These are phyloP conservation scores for Goniozus legneri DNA, from an alignment of 1,140 invertebrate genomes.

Conservation along the genomic window DNA sequence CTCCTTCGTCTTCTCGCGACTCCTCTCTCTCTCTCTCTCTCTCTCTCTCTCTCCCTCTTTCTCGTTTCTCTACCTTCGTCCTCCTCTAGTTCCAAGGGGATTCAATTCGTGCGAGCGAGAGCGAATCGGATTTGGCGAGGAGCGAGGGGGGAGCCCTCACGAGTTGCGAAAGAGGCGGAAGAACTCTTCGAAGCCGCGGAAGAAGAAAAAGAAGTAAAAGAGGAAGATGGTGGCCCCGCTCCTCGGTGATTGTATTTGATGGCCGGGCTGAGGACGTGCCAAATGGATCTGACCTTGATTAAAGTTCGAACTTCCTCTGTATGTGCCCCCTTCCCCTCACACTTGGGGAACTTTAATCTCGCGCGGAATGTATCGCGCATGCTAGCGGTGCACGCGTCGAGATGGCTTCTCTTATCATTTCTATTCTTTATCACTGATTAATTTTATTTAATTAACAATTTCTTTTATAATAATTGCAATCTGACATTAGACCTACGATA, in stretches of 20 bases:
- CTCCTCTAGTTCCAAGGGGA: slow-evolving; percentile 4
- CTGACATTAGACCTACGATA: no score
- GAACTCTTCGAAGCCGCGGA: slow-evolving; percentile 1
- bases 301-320: slow-evolving; percentile 10
- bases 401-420: no score
- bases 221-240: slow-evolving; percentile 23
- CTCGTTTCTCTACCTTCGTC: background rate
- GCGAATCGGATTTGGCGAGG: slow-evolving; percentile 5
- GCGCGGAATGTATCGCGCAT: background rate
- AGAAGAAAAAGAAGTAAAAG: slow-evolving; percentile 9
- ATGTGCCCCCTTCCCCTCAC: no score
- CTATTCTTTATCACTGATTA: no score
- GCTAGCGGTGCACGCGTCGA: background rate
- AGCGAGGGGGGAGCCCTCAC: background rate
- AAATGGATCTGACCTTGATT: slow-evolving; percentile 28
- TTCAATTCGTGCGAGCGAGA: slow-evolving; percentile 14
- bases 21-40: slow-evolving; percentile 11
- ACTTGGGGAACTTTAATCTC: slow-evolving; percentile 1
- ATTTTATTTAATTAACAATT: no score
- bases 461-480: no score
- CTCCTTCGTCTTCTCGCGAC: slow-evolving; percentile 19
- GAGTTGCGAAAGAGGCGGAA: background rate
- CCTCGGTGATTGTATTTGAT: slow-evolving; percentile 13
- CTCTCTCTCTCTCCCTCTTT: slow-evolving; percentile 6
- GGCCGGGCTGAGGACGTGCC: slow-evolving; percentile 11